phyloP scores from a whole-genome alignment of 2,888 invertebrate genomes.

The Scaeva pyrastri region DNA sequence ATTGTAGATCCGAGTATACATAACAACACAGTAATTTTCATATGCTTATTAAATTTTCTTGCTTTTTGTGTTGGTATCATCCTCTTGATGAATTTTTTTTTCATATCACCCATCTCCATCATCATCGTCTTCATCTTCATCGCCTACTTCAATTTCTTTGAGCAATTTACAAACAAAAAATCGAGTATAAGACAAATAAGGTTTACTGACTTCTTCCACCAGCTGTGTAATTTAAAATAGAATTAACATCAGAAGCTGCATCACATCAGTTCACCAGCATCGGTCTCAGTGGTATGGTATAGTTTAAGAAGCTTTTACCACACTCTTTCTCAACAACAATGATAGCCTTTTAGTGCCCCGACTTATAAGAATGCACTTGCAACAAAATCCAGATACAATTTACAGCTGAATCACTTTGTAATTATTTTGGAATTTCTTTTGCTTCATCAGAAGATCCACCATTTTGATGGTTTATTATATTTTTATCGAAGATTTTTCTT shows the following conservation, averaged over 20 bases:
- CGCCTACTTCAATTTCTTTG: constrained; percentile 22
- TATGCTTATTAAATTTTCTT: constrained; percentile 64
- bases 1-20: constrained; percentile 1
- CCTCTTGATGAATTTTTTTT: not conserved
- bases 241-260: constrained; percentile 51
- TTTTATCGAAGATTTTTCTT: constrained; percentile 27
- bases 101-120: not conserved
- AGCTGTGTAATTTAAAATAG: constrained; percentile 72
- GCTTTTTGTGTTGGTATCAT: not conserved
- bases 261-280: not conserved
- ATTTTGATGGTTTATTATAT: constrained; percentile 7
- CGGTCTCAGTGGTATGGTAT: no score
- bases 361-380: not conserved
- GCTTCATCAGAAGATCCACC: not conserved
- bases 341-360: constrained; percentile 16
- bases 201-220: constrained; percentile 48
- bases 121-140: constrained; percentile 10
- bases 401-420: constrained; percentile 73
- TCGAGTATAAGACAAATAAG: not conserved
- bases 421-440: constrained; percentile 70
- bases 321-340: constrained; percentile 16
- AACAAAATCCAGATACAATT: constrained; percentile 31
- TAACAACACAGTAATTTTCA: constrained; percentile 69
- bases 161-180: constrained; percentile 18
- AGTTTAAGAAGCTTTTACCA: constrained; percentile 4